Percentiles rank a stretch among this genome's conserved stretches.
Evolutionary conservation across 2,888 invertebrate species (phyloP).

Genomic region (Altica lythri): DNA sequence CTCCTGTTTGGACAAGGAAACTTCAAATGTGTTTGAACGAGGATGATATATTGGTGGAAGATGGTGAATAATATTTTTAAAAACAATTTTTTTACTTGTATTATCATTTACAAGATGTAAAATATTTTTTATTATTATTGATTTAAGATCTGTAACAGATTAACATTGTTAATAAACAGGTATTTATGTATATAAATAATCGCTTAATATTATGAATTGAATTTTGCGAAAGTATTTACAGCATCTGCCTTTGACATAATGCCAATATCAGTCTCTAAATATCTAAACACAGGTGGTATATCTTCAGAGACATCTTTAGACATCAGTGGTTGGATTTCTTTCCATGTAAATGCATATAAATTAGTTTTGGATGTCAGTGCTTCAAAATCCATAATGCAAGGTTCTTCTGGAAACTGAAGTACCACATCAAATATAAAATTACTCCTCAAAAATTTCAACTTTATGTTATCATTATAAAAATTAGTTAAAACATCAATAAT

Average conservation of each 20-base stretch:
- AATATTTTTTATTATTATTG: no score
- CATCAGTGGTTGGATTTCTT: conserved; percentile 52
- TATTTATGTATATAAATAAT: neutral
- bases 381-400: conserved; percentile 51
- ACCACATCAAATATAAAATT: conserved; percentile 52
- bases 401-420: conserved; percentile 47
- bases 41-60: neutral
- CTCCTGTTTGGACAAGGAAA: conserved; percentile 64
- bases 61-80: no score
- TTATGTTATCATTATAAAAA: conserved; percentile 49
- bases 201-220: conserved; percentile 4
- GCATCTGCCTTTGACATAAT: conserved; percentile 49
- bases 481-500: conserved; percentile 47
- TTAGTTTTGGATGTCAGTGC: conserved; percentile 51
- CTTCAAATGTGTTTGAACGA: conserved; percentile 38
- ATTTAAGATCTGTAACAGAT: no score
- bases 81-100: no score
- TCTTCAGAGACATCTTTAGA: conserved; percentile 47
- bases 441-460: conserved; percentile 45
- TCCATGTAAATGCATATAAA: conserved; percentile 54
- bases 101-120: no score
- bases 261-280: conserved; percentile 52
- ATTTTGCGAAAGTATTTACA: conserved; percentile 25
- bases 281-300: conserved; percentile 52
- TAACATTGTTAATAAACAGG: no score